These are phyloP conservation scores for Tachycineta bicolor DNA, from an alignment of 2,113 vertebrate species.

Conservation along the genomic window DNA sequence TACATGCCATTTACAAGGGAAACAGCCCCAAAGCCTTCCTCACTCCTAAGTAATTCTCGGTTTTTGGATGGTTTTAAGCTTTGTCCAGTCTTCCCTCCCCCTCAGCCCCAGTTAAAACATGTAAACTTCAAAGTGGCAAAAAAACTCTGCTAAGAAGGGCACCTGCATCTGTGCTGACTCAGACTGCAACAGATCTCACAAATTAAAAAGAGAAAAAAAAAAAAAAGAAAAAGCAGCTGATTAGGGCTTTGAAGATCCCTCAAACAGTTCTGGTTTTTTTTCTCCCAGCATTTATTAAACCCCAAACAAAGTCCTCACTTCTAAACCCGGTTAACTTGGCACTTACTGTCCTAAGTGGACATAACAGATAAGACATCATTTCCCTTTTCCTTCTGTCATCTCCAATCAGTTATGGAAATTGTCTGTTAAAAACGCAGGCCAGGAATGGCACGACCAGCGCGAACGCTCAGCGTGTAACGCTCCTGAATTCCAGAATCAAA, in stretches of 20 bases:
- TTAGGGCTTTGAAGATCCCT: background rate
- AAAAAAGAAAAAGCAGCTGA: background rate
- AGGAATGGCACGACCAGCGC: fast-evolving
- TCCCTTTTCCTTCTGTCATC: background rate
- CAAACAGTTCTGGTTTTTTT: background rate
- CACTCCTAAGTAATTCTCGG: background rate
- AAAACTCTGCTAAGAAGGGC: background rate
- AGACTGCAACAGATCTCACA: background rate
- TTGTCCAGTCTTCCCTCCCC: background rate
- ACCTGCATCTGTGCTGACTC: conserved; percentile 29
- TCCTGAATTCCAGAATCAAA: background rate
- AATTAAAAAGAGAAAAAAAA: background rate
- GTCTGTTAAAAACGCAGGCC: background rate
- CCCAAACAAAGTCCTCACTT: background rate
- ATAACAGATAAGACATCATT: background rate
- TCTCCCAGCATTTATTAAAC: background rate
- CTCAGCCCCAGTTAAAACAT: background rate
- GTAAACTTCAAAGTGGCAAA: conserved; percentile 1
- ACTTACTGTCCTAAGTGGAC: background rate
- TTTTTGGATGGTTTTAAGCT: background rate
- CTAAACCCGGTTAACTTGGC: background rate
- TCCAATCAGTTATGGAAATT: background rate
- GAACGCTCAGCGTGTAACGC: background rate
- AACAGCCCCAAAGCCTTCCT: background rate
- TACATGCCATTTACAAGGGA: background rate